Evolutionary conservation across 2,888 invertebrate species (phyloP).

Genomic region (Deilephila elpenor): DNA sequence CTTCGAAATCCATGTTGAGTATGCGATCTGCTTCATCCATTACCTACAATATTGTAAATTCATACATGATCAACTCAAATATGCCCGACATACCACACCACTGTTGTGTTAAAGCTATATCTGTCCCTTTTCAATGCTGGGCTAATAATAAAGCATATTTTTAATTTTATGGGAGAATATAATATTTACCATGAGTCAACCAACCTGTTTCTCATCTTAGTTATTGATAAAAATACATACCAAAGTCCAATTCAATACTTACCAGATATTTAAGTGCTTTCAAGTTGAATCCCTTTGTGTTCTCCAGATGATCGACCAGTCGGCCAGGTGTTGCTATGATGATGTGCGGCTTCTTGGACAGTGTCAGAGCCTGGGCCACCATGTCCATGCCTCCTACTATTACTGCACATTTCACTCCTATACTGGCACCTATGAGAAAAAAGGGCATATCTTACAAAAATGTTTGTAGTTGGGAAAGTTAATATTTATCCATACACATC

Average conservation of each 20-base stretch:
- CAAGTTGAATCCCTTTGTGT: conserved; percentile 98
- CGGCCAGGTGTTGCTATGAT: conserved; percentile 98
- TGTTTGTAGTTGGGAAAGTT: no score
- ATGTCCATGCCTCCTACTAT: conserved; percentile 99
- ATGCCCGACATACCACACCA: no score
- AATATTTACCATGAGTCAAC: no score
- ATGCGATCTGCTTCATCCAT: conserved; percentile 99
- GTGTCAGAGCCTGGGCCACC: conserved; percentile 95
- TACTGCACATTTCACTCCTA: conserved; percentile 97
- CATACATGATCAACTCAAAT: no score
- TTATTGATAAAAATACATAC: no score
- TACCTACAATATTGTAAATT: conserved; percentile 80
- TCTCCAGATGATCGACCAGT: conserved; percentile 97
- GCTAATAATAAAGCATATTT: no score
- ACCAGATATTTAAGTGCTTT: conserved; percentile 94
- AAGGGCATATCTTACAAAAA: neutral
- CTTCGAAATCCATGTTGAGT: conserved; percentile 99
- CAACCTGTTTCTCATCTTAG: no score
- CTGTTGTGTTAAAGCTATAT: no score
- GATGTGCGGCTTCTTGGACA: conserved; percentile 98
- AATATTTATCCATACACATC: no score
- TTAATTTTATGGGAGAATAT: no score
- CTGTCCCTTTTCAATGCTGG: no score
- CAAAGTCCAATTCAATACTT: conserved; percentile 49
- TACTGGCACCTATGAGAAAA: conserved; percentile 87